Conservation (phyloP, 2,797 vertebrate genomes). For the Dallia pectoralis region DNA sequence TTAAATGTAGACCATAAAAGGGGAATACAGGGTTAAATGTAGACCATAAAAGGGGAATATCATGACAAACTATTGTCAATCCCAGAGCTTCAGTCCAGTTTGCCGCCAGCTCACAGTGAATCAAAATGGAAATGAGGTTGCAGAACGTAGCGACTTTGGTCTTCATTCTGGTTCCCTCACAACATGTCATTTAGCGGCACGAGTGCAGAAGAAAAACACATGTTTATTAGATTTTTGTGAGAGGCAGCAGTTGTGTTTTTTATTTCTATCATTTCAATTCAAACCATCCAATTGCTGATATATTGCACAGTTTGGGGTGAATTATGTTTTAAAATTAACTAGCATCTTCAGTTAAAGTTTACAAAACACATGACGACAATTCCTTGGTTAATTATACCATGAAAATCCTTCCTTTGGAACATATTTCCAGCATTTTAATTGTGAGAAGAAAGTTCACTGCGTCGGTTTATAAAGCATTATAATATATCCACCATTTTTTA, state of each 20-base stretch:
- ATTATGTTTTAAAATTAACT: not conserved
- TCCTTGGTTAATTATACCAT: not conserved
- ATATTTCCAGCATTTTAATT: not conserved
- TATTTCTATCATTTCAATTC: not conserved
- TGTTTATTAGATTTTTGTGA: no score
- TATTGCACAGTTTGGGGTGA: not conserved
- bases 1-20: not conserved
- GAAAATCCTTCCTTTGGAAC: not conserved
- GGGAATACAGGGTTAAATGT: not conserved
- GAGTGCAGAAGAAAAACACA: constrained; percentile 38
- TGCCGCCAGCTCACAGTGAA: constrained; percentile 15
- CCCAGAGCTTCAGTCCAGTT: not conserved
- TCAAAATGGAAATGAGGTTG: constrained; percentile 73
- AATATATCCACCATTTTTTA: not conserved
- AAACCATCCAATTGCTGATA: not conserved
- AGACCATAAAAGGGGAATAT: not conserved
- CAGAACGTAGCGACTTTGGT: constrained; percentile 64
- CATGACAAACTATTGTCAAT: constrained; percentile 56
- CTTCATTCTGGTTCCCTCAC: constrained; percentile 59
- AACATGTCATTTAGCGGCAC: constrained; percentile 67
- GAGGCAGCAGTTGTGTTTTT: not conserved
- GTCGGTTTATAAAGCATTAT: not conserved
- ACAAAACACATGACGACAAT: not conserved
- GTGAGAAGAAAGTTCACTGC: not conserved
- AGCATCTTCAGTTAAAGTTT: not conserved